These are phyloP conservation scores for Julus scanicus DNA, from an alignment of 2,888 invertebrate species.

Conservation along the genomic window DNA sequence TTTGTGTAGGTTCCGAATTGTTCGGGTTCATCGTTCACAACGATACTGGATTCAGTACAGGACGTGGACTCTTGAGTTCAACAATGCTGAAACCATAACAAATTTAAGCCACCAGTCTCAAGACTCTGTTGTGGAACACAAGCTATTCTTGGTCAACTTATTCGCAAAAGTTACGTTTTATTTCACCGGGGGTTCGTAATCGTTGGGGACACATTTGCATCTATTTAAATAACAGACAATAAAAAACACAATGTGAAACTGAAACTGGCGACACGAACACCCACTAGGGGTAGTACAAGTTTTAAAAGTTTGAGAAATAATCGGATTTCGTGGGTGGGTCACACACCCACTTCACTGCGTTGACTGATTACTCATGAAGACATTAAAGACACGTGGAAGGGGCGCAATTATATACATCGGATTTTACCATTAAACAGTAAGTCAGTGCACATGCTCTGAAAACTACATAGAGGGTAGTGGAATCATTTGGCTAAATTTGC, in stretches of 20 bases:
- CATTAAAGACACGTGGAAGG: slow-evolving; percentile 4
- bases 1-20: neutral
- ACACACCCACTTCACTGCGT: neutral
- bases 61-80: too few relatives aligned
- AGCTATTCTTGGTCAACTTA: neutral
- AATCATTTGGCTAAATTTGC: neutral
- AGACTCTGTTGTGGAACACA: too few relatives aligned
- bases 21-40: too few relatives aligned
- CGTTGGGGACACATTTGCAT: neutral
- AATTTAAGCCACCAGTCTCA: neutral
- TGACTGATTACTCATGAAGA: slow-evolving; percentile 32
- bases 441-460: neutral
- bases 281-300: neutral
- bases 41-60: too few relatives aligned
- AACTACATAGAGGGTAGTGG: neutral
- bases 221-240: slow-evolving; percentile 31
- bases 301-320: neutral
- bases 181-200: slow-evolving; percentile 31
- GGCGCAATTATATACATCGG: neutral
- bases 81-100: too few relatives aligned
- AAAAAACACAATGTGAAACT: slow-evolving; percentile 11
- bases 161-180: neutral
- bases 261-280: slow-evolving; percentile 16
- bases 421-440: neutral
- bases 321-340: slow-evolving; percentile 26